A percentile compares a stretch with the other conserved stretches of the same genome.
These are phyloP conservation scores for Drosophila rubida DNA, from an alignment of 2,888 invertebrate genomes.

Conservation along the genomic window DNA sequence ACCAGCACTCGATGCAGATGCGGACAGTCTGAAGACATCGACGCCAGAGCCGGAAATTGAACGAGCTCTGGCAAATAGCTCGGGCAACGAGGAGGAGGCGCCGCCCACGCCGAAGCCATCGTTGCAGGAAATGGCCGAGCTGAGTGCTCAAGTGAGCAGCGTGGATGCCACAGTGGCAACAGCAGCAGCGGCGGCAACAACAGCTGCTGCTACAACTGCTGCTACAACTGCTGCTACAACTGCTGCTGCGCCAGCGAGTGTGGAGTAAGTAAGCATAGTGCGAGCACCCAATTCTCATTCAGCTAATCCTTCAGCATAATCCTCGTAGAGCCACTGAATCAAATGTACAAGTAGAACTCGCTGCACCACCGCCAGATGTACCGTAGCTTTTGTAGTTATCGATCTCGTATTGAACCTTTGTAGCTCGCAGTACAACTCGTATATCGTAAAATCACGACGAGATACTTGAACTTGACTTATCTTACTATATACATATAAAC, in stretches of 20 bases:
- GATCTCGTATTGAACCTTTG: constrained; percentile 25
- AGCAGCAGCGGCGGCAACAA: constrained; percentile 14
- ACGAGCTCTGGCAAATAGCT: constrained; percentile 77
- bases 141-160: constrained; percentile 50
- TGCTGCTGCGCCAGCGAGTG: constrained; percentile 21
- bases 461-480: constrained; percentile 18
- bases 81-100: constrained; percentile 63
- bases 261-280: constrained; percentile 71
- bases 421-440: constrained; percentile 37
- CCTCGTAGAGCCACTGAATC: constrained; percentile 58
- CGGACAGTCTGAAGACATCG: constrained; percentile 83
- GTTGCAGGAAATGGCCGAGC: constrained; percentile 78
- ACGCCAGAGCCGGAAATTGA: constrained; percentile 85
- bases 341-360: constrained; percentile 56
- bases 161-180: constrained; percentile 18
- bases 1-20: constrained; percentile 66
- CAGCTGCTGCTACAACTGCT: constrained; percentile 14
- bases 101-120: constrained; percentile 83
- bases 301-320: constrained; percentile 34
- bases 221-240: constrained; percentile 21
- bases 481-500: constrained; percentile 27
- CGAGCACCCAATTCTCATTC: constrained; percentile 31
- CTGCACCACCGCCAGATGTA: constrained; percentile 64
- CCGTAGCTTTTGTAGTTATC: constrained; percentile 46
- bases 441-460: constrained; percentile 8